phyloP scores from a whole-genome alignment of 1,140 invertebrate genomes.

The Carcinoscorpius rotundicauda region DNA sequence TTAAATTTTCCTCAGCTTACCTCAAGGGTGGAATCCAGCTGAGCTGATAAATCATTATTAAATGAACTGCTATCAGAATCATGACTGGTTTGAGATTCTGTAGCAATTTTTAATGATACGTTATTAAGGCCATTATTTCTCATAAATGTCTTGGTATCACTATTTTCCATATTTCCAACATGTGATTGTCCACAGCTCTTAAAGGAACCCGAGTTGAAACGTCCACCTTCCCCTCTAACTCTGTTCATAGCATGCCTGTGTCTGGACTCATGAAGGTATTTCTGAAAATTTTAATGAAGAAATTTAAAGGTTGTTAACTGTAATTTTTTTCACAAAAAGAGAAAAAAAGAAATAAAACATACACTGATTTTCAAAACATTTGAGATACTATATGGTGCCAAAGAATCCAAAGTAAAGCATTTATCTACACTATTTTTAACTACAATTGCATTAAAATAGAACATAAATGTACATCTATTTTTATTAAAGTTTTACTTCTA shows the following conservation, averaged over 20 bases:
- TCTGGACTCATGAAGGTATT: slow-evolving; percentile 97
- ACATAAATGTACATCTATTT: no score
- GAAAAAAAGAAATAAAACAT: slow-evolving; percentile 2
- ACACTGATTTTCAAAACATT: slow-evolving; percentile 1
- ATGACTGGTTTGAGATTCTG: neutral
- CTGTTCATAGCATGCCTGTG: slow-evolving; percentile 97
- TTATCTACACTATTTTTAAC: no score
- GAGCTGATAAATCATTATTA: neutral
- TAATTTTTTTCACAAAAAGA: neutral
- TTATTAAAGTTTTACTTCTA: no score
- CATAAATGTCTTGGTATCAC: no score
- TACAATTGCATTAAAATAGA: no score
- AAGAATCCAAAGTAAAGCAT: neutral
- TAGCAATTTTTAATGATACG: neutral
- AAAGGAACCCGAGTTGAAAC: slow-evolving; percentile 60
- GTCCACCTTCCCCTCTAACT: slow-evolving; percentile 86
- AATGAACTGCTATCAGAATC: neutral
- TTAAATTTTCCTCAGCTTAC: neutral
- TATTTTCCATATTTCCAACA: no score
- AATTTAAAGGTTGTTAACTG: neutral
- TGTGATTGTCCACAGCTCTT: neutral
- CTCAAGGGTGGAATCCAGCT: neutral
- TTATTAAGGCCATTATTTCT: neutral
- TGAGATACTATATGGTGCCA: slow-evolving; percentile 2
- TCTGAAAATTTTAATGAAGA: slow-evolving; percentile 43